These are phyloP conservation scores for Gallinago paraguaiae DNA, from an alignment of 2,113 vertebrate species.

Conservation along the genomic window DNA sequence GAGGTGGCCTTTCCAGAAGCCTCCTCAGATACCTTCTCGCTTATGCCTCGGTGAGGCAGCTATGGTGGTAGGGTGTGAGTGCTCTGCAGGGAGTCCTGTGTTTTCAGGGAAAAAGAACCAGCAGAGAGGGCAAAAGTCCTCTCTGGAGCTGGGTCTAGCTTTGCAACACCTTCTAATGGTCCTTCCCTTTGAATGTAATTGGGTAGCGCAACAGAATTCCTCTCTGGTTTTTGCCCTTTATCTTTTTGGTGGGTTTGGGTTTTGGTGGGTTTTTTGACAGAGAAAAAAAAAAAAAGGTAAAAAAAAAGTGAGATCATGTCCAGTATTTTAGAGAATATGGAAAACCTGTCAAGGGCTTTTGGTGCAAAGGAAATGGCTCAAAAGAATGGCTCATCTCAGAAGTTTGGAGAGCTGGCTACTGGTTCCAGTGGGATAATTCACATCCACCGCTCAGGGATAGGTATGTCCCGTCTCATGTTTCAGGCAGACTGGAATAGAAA, in stretches of 20 bases:
- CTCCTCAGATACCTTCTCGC: not conserved
- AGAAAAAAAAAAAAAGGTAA: too few species aligned
- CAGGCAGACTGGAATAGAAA: not conserved
- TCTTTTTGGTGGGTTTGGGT: not conserved
- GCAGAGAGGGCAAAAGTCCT: not conserved
- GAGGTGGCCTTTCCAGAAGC: not conserved
- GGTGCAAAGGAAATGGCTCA: not conserved
- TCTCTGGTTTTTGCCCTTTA: not conserved
- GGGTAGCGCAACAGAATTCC: not conserved
- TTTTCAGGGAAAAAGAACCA: not conserved
- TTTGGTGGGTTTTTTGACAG: not conserved
- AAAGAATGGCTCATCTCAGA: not conserved
- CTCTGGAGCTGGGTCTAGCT: not conserved
- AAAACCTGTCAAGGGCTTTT: not conserved
- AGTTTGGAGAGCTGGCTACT: not conserved
- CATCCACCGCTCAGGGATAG: not conserved
- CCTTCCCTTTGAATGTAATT: not conserved
- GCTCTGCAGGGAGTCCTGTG: not conserved
- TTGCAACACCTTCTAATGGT: not conserved
- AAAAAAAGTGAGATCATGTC: fast-evolving
- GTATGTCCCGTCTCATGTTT: not conserved
- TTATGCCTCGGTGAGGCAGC: not conserved
- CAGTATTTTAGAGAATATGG: not conserved
- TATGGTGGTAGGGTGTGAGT: fast-evolving
- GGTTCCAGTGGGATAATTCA: not conserved